phyloP scores from a whole-genome alignment of 2,113 vertebrate genomes.

The Phylloscopus whistleri region DNA sequence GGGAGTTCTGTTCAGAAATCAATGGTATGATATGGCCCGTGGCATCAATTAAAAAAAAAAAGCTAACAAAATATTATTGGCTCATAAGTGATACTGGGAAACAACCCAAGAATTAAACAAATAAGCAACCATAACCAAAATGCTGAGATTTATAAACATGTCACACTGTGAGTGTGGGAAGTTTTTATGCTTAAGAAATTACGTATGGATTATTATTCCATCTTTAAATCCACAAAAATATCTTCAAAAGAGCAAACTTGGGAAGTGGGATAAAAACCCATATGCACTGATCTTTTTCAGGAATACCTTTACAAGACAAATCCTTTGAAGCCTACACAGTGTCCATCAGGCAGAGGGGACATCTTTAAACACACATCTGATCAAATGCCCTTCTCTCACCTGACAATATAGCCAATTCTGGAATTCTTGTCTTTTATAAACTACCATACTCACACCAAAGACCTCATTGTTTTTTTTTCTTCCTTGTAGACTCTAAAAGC shows the following conservation, averaged over 20 bases:
- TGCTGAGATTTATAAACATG: slow-evolving; percentile 25
- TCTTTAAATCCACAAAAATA: slow-evolving; percentile 21
- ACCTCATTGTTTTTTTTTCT: neutral
- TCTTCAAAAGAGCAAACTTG: slow-evolving; percentile 22
- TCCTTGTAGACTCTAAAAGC: neutral
- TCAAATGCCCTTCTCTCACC: neutral
- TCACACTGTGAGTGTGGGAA: slow-evolving; percentile 23
- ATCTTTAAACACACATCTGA: neutral
- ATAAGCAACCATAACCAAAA: slow-evolving; percentile 36
- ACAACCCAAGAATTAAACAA: slow-evolving; percentile 54
- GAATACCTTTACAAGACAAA: neutral
- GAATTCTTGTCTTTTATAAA: neutral
- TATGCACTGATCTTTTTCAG: neutral
- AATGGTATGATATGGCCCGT: slow-evolving; percentile 16
- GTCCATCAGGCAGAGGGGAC: neutral
- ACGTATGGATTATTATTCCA: slow-evolving; percentile 9
- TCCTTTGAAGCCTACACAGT: neutral
- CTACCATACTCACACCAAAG: neutral
- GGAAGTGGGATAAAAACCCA: slow-evolving; percentile 16
- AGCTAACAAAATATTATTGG: slow-evolving; percentile 55
- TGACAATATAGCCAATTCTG: neutral
- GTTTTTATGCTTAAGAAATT: slow-evolving; percentile 28
- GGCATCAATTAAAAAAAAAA: slow-evolving; percentile 25
- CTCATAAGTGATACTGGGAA: slow-evolving; percentile 49
- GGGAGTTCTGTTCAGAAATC: slow-evolving; percentile 49